Percentiles rank a stretch among this genome's conserved stretches.
Conservation (phyloP, 2,113 vertebrate genomes). For the Macrotis lagotis region DNA sequence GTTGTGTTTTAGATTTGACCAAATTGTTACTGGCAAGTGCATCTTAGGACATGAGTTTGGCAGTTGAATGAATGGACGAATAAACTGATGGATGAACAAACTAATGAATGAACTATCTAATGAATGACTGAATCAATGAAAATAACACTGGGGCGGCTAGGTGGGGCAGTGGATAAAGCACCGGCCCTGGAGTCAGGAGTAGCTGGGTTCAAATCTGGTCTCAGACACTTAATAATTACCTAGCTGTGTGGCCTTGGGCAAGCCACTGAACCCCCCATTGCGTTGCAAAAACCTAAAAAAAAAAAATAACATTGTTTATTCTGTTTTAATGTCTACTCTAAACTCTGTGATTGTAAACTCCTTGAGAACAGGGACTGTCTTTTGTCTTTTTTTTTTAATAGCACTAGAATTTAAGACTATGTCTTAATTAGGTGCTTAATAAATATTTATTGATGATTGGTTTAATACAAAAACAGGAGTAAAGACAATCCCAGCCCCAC, state of each 20-base stretch:
- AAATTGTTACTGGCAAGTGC: neutral
- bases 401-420: neutral
- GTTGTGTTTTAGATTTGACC: neutral
- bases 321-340: neutral
- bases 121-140: neutral
- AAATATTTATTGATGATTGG: neutral
- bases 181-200: too few relatives aligned
- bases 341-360: neutral
- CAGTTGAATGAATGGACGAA: neutral
- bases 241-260: too few relatives aligned
- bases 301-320: too few relatives aligned
- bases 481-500: neutral
- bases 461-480: neutral
- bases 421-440: neutral
- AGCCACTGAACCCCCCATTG: too few relatives aligned
- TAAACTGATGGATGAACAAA: neutral
- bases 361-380: neutral
- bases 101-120: too few relatives aligned
- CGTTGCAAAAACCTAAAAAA: too few relatives aligned
- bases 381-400: neutral
- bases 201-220: too few relatives aligned
- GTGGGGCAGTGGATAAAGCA: too few relatives aligned
- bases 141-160: too few relatives aligned
- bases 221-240: too few relatives aligned
- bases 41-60: neutral